Conservation (phyloP, 2,797 vertebrate genomes). For the Heterohyrax brucei region DNA sequence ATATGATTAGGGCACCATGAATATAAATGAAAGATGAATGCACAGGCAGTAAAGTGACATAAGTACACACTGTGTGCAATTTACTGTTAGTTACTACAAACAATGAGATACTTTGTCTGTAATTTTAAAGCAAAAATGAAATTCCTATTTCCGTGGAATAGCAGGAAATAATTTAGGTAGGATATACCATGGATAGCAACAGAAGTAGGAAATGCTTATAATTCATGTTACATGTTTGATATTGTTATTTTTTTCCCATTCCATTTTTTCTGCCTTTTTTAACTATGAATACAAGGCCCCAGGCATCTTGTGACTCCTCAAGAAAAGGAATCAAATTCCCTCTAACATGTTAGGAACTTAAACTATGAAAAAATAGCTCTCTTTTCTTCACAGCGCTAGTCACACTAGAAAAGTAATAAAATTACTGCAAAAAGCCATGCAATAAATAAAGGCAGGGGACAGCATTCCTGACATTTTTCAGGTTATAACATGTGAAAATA, state of each 20-base stretch:
- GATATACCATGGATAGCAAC: background rate
- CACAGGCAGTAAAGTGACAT: rapidly evolving
- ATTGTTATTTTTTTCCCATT: slow-evolving; percentile 62
- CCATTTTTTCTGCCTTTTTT: background rate
- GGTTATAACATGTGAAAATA: slow-evolving; percentile 14
- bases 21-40: background rate
- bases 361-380: background rate
- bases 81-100: background rate
- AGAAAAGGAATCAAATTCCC: slow-evolving; percentile 9
- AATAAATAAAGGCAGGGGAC: background rate
- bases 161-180: background rate
- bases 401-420: slow-evolving; percentile 33
- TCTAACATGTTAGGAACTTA: slow-evolving; percentile 30
- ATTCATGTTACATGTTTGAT: background rate
- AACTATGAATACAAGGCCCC: background rate
- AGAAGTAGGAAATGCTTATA: background rate
- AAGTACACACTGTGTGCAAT: background rate
- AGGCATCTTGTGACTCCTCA: background rate
- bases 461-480: background rate
- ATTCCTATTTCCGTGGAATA: background rate
- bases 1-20: background rate
- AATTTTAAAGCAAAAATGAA: slow-evolving; percentile 45
- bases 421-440: background rate
- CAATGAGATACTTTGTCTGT: background rate
- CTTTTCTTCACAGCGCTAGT: background rate